Evolutionary conservation across 2,797 vertebrate species (phyloP), one percentile per base, ranked within the genome.

Genomic region (Agapornis canus): DNA sequence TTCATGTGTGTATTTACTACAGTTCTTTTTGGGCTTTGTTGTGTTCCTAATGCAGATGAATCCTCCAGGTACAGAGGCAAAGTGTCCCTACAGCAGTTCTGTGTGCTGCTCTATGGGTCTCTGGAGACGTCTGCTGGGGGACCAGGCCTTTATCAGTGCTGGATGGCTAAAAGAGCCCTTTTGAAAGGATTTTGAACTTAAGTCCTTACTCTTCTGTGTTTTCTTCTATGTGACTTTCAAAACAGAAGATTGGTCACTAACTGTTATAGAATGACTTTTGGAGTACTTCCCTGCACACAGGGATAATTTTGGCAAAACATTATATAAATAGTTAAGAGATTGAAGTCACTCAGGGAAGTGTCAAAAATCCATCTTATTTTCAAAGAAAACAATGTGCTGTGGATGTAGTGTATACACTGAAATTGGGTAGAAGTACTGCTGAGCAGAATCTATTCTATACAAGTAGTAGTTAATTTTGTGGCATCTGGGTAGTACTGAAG

Each of bases 11-110:
- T 52, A 7, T 71, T 80, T 81, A 45, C 22, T 66, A 3, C 26
- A 20, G 6, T 31, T 87, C 15, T 43, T 77, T 64, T 90, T 15
- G 37, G 63, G 52, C 37, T 57, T 52, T 23, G 16, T 35, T 7
- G 0, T 37, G 32, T 14, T 88, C 29, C 49, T 47, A 9, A 32
- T 14, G 31, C 47, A 65, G 40, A 3, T 47, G 69, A 76, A 61
- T 10, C 13, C 15, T 13, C 18, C 18, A 4, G 22, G 20, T 21
- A 9, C 0, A 17, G 37, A 54, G 29, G 25, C 48, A 76, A 45
- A 54, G 9, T 11, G 9, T 3, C 21, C 18, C 2, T 1, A 37
- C 22, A 48, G n/a, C 39, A 63, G 4, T 42, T 5, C 0, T 0
- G 0, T 10, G 0, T 32, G 26, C 17, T 11, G 42, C n/a, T 48